Evolutionary conservation across 1,140 invertebrate genomes (phyloP).

Genomic region (Phocides pigmalion): DNA sequence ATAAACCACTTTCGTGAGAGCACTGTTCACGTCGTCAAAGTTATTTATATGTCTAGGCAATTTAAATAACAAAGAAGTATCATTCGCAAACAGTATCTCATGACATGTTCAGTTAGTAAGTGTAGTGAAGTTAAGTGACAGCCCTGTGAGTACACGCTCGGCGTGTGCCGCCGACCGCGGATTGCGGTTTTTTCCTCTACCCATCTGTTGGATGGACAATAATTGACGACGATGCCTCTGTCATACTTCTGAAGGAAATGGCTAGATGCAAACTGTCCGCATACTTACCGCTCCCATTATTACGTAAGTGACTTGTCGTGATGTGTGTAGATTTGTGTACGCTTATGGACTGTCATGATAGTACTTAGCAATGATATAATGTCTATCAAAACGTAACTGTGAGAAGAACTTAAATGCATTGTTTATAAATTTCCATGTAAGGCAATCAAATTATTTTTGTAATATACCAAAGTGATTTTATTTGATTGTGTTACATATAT

Average conservation of each 20-base stretch:
- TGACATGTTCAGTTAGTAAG: too few relatives aligned
- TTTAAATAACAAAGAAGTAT: too few relatives aligned
- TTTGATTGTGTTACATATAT: too few relatives aligned
- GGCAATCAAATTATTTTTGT: too few relatives aligned
- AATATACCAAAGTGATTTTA: too few relatives aligned
- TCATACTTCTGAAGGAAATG: conserved; percentile 50
- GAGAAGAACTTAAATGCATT: too few relatives aligned
- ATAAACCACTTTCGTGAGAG: too few relatives aligned
- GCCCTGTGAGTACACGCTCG: conserved; percentile 19
- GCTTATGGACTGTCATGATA: conserved; percentile 1
- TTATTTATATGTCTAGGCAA: too few relatives aligned
- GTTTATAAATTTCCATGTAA: too few relatives aligned
- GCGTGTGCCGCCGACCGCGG: conserved; percentile 45
- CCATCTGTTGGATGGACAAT: conserved; percentile 55
- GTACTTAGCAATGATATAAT: not conserved
- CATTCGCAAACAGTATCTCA: too few relatives aligned
- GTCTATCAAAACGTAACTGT: not conserved
- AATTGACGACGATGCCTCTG: conserved; percentile 49
- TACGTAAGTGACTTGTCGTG: conserved; percentile 27
- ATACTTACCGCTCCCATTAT: conserved; percentile 36
- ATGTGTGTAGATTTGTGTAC: conserved; percentile 24
- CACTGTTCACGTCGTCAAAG: too few relatives aligned
- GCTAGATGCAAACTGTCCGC: conserved; percentile 34
- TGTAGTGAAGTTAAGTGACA: too few relatives aligned
- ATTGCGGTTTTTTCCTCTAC: conserved; percentile 58